A percentile compares a stretch with the other conserved stretches of the same genome.
Evolutionary conservation across 1,140 invertebrate genomes (phyloP).

Genomic region (Drosophila lacertosa): DNA sequence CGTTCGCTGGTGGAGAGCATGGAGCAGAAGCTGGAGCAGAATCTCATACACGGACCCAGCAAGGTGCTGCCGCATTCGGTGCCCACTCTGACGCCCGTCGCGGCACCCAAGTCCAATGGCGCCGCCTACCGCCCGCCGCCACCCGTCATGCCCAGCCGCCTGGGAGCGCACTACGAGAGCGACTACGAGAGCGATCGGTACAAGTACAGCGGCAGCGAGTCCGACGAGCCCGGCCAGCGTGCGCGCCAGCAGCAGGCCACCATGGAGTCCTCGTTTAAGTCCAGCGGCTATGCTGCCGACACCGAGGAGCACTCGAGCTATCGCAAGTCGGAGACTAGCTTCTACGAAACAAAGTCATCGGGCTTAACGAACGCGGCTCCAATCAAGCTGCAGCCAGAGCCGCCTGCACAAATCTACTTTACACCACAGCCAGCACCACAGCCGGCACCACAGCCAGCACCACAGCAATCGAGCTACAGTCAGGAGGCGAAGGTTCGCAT

Average conservation of each 20-base stretch:
- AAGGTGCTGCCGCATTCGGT: slow-evolving; percentile 85
- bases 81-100: slow-evolving; percentile 63
- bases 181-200: slow-evolving; percentile 91
- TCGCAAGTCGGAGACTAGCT: slow-evolving; percentile 76
- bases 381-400: slow-evolving; percentile 52
- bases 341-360: slow-evolving; percentile 65
- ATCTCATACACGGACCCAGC: slow-evolving; percentile 85
- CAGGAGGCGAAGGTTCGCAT: slow-evolving; percentile 82
- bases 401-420: slow-evolving; percentile 57
- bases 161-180: slow-evolving; percentile 87
- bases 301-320: slow-evolving; percentile 86
- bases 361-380: slow-evolving; percentile 20
- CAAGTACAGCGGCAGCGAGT: slow-evolving; percentile 88
- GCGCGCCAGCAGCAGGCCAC: slow-evolving; percentile 85
- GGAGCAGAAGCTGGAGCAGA: slow-evolving; percentile 86
- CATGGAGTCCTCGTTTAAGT: slow-evolving; percentile 78
- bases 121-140: slow-evolving; percentile 81
- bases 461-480: slow-evolving; percentile 50
- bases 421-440: slow-evolving; percentile 32
- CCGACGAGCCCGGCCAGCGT: slow-evolving; percentile 87
- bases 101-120: slow-evolving; percentile 29
- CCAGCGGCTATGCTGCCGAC: slow-evolving; percentile 89
- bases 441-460: slow-evolving; percentile 7
- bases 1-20: slow-evolving; percentile 86
- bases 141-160: slow-evolving; percentile 87